phyloP scores from a whole-genome alignment of 2,113 vertebrate genomes.

The Crocuta crocuta region DNA sequence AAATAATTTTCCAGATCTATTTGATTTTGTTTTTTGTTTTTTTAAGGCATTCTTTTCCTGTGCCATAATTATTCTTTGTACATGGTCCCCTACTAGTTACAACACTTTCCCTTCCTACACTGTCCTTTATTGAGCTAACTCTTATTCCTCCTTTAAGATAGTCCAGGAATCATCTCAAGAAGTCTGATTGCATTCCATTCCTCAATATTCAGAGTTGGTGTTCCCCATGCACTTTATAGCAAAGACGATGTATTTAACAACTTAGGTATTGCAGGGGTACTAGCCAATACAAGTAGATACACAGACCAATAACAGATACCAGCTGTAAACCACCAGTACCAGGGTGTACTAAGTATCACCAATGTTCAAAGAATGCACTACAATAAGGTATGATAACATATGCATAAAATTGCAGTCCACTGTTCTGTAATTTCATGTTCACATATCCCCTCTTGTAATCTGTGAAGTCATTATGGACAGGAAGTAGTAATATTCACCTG shows the following conservation, averaged over 20 bases:
- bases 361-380: not conserved
- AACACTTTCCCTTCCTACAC: not conserved
- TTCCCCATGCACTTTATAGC: not conserved
- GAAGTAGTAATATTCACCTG: not conserved
- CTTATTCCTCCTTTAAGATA: not conserved
- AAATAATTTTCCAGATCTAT: not conserved
- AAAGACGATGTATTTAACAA: not conserved
- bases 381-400: not conserved
- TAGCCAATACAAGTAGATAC: not conserved
- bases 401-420: not conserved
- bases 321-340: not conserved
- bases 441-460: not conserved
- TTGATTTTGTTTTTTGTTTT: not conserved
- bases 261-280: not conserved
- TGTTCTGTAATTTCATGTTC: not conserved
- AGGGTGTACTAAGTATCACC: not conserved
- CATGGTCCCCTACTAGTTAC: not conserved
- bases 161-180: not conserved
- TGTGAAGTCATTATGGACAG: not conserved
- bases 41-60: not conserved
- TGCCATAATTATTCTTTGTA: not conserved
- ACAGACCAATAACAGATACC: not conserved
- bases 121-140: not conserved
- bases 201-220: not conserved
- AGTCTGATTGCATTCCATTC: not conserved